A percentile compares a stretch with the other conserved stretches of the same genome.
Conservation (phyloP, 1,140 invertebrate genomes). For the Drosophila pachea region DNA sequence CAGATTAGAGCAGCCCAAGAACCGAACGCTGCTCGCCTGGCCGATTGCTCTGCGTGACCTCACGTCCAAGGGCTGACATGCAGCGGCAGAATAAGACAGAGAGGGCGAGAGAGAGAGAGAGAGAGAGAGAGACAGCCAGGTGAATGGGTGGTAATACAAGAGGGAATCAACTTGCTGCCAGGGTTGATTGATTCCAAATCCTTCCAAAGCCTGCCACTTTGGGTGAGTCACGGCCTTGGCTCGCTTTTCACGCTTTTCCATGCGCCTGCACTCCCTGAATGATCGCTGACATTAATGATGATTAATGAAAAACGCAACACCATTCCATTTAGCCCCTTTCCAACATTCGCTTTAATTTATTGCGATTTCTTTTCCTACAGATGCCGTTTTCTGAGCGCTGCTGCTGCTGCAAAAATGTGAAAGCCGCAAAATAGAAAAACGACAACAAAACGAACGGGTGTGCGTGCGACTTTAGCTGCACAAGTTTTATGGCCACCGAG, state of each 20-base stretch:
- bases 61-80: constrained; percentile 51
- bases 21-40: constrained; percentile 3
- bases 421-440: constrained; percentile 53
- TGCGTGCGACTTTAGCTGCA: constrained; percentile 20
- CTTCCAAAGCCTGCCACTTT: neutral
- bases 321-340: constrained; percentile 57
- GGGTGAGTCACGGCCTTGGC: constrained; percentile 54
- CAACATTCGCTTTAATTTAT: constrained; percentile 58
- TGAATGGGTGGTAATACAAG: neutral
- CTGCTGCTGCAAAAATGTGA: constrained; percentile 30
- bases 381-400: constrained; percentile 23
- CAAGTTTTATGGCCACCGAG: constrained; percentile 47
- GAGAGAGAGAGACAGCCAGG: neutral
- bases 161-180: constrained; percentile 22
- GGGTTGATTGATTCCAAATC: constrained; percentile 65
- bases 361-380: constrained; percentile 56
- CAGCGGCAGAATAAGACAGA: constrained; percentile 11
- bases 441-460: constrained; percentile 22
- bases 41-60: constrained; percentile 51
- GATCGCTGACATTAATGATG: constrained; percentile 70
- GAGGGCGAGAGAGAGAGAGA: neutral
- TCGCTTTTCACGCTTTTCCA: constrained; percentile 74
- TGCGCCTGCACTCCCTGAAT: constrained; percentile 51
- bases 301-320: constrained; percentile 65
- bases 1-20: constrained; percentile 63